A percentile compares a stretch with the other conserved stretches of the same genome.
phyloP scores from a whole-genome alignment of 2,113 vertebrate genomes.

The Megaceryle maxima region DNA sequence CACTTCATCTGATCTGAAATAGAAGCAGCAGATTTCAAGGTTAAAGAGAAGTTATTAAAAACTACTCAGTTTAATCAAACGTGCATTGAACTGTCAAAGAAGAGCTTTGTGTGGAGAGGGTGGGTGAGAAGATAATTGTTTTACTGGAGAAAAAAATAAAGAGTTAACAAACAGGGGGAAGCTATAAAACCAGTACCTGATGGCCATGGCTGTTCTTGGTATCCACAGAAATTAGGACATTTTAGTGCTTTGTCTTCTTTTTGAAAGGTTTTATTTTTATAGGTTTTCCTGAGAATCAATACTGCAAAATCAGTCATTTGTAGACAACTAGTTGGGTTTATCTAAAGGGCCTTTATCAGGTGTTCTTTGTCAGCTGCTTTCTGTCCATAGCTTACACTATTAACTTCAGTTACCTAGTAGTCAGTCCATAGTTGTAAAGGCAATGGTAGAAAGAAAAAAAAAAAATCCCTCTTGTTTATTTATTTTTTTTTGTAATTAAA shows the following conservation, averaged over 20 bases:
- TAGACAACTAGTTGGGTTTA: neutral
- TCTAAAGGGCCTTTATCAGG: neutral
- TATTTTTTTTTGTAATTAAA: neutral
- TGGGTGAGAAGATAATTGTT: neutral
- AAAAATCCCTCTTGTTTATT: accelerated
- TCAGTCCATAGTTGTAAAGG: neutral
- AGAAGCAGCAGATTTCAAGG: slow-evolving; percentile 59
- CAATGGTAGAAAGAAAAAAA: neutral
- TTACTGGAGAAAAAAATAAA: neutral
- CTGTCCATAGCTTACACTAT: neutral
- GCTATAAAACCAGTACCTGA: neutral
- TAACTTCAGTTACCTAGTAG: neutral
- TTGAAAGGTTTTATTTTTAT: neutral
- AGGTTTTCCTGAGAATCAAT: neutral
- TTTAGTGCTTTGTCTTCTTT: neutral
- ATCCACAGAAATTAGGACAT: neutral
- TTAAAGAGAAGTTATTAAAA: slow-evolving; percentile 51
- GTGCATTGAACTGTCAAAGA: neutral
- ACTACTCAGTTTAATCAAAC: slow-evolving; percentile 1
- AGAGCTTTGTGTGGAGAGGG: neutral
- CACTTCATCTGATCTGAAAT: slow-evolving; percentile 50
- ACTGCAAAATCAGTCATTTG: neutral
- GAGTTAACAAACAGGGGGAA: neutral
- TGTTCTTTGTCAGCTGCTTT: neutral
- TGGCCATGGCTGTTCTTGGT: neutral